A percentile compares a stretch with the other conserved stretches of the same genome.
phyloP scores from a whole-genome alignment of 2,888 invertebrate species.

The Chironomus riparius region DNA sequence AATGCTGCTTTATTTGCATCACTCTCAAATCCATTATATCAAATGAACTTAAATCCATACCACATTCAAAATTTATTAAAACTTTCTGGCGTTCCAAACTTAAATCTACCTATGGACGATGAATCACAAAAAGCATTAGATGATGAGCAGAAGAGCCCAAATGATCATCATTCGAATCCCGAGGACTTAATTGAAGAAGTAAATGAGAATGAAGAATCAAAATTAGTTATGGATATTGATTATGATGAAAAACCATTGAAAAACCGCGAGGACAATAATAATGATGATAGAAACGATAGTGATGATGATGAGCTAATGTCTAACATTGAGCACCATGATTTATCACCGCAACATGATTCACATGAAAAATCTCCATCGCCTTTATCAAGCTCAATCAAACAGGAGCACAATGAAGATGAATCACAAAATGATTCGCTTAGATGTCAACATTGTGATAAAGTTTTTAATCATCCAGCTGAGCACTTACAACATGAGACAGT shows the following conservation, averaged over 20 bases:
- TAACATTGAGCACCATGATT: not conserved
- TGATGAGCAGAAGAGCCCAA: constrained; percentile 28
- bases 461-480: constrained; percentile 50
- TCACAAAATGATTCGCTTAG: constrained; percentile 42
- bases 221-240: constrained; percentile 62
- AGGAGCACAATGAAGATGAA: constrained; percentile 34
- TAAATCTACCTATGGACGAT: constrained; percentile 10
- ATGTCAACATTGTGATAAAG: constrained; percentile 52
- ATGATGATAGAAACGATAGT: constrained; percentile 28
- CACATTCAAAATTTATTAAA: constrained; percentile 41
- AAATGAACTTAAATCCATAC: constrained; percentile 37
- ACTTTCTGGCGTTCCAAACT: constrained; percentile 31
- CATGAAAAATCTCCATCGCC: not conserved
- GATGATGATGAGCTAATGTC: constrained; percentile 26
- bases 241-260: constrained; percentile 41
- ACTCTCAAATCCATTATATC: constrained; percentile 40
- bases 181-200: constrained; percentile 55
- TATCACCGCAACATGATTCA: constrained; percentile 6
- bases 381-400: not conserved
- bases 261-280: constrained; percentile 30
- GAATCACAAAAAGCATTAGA: not conserved
- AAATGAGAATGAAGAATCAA: constrained; percentile 50
- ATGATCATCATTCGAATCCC: constrained; percentile 42
- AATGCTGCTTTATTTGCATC: constrained; percentile 52
- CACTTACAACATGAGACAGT: constrained; percentile 65